Conservation (phyloP, 2,888 invertebrate species). For the Tipula lateralis region DNA sequence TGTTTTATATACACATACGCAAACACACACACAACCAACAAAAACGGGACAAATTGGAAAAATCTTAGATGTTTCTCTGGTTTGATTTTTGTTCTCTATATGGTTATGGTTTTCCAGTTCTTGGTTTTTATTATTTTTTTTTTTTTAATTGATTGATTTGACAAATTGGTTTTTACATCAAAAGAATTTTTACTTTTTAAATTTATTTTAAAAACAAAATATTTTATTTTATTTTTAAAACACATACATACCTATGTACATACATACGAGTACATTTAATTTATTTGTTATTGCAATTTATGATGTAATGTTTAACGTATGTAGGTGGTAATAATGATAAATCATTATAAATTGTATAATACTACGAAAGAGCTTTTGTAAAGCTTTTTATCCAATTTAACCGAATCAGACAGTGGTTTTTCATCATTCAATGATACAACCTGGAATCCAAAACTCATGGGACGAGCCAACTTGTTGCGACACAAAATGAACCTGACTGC, state of each 20-base stretch:
- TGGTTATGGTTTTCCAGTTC: background rate
- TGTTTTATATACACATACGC: background rate
- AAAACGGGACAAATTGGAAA: background rate
- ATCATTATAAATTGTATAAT: background rate
- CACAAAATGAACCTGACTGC: background rate
- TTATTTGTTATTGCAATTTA: background rate
- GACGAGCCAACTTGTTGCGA: no score
- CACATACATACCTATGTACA: no score
- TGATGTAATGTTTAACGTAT: background rate
- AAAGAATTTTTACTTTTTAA: conserved; percentile 7
- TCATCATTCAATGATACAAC: no score
- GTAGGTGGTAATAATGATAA: background rate
- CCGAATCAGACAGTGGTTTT: no score
- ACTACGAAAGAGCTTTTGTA: background rate
- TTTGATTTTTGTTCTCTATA: background rate
- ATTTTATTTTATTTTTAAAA: background rate
- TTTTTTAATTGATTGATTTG: background rate
- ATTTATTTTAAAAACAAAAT: background rate
- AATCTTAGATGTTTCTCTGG: background rate
- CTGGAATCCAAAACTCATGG: no score
- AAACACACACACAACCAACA: background rate
- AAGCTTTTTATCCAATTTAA: no score
- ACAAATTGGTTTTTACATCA: background rate
- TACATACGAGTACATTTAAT: background rate
- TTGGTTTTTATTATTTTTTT: background rate